Base-by-base conservation (phyloP, 2,888 invertebrate species). In the Zhengitettix transpicula region DNA sequence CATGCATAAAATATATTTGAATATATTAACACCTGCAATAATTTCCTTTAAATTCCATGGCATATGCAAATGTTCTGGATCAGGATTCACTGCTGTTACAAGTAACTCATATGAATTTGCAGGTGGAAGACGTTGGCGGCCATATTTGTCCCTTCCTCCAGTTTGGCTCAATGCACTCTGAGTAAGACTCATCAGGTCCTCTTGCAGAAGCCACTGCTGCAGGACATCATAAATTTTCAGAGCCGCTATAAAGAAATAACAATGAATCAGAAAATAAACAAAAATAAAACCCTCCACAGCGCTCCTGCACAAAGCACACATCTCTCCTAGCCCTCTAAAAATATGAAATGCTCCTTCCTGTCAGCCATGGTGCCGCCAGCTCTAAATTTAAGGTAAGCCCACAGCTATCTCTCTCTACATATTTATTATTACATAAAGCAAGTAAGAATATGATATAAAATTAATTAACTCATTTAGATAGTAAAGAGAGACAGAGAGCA, bases 11-110 rank as follows among this genome's bases (percentile, higher is more conserved):
- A 28, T 28, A 28, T 28, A 28, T 28, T 5, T 28, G 17, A 9
- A n/a, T 16, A 14, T 17, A n/a, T 15, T 40, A 15, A 65, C 71
- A 81, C 84, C 80, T 71, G 85, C 80, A 0, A 88, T 78, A 5
- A 85, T 84, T 58, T 78, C 71, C 47, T 80, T 76, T 1, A 89
- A 80, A 67, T 88, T 78, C 78, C 91, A 85, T 10, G 81, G 75
- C 16, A 88, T 79, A 61, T 78, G 75, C 58, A 88, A 69, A 41
- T 77, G 72, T 58, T 86, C 84, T 1, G 94, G 94, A 62, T 85
- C 81, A 0, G 94, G 91, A 69, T 89, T 87, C 3, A 92, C 82
- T 41, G 93, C 78, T 0, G 90, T 90, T 56, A 96, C 78, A 15
- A 91, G 80, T 42, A 96, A 75, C 70, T 90, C 89, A 70, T 88